These are phyloP conservation scores for Diloba caeruleocephala DNA, from an alignment of 2,888 invertebrate genomes.

Conservation along the genomic window DNA sequence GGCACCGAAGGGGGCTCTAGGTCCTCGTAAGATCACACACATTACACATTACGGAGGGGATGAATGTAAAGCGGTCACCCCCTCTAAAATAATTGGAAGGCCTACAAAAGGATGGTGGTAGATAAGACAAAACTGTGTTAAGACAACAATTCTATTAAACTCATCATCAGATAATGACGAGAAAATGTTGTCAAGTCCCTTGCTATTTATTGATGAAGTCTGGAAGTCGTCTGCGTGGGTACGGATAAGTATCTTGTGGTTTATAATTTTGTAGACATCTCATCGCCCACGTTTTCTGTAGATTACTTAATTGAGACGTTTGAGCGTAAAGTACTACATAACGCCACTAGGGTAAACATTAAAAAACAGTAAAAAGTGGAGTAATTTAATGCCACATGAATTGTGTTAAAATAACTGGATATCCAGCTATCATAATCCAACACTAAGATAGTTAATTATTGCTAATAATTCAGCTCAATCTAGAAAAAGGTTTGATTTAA, in stretches of 20 bases:
- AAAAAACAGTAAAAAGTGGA: no score
- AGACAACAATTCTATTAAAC: neutral
- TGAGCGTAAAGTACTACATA: neutral
- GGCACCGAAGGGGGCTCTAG: no score
- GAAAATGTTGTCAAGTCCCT: constrained; percentile 7
- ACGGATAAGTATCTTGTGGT: constrained; percentile 18
- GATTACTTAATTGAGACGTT: constrained; percentile 23
- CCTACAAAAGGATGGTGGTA: neutral
- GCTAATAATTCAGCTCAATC: constrained; percentile 16
- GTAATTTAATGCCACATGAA: no score
- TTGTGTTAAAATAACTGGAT: no score
- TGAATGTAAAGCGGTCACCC: no score
- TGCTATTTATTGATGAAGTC: constrained; percentile 14
- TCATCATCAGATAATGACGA: neutral
- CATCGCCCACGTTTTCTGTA: constrained; percentile 17
- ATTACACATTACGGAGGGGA: no score
- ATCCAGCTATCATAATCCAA: no score
- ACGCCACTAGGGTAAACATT: no score
- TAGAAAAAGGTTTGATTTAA: constrained; percentile 12
- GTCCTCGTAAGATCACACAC: no score
- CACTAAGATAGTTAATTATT: constrained; percentile 28
- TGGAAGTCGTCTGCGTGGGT: constrained; percentile 30
- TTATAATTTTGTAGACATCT: constrained; percentile 29
- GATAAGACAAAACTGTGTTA: no score
- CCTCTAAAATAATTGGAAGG: neutral